Base-by-base conservation (phyloP, 2,113 vertebrate species). In the Siniperca knerii region DNA sequence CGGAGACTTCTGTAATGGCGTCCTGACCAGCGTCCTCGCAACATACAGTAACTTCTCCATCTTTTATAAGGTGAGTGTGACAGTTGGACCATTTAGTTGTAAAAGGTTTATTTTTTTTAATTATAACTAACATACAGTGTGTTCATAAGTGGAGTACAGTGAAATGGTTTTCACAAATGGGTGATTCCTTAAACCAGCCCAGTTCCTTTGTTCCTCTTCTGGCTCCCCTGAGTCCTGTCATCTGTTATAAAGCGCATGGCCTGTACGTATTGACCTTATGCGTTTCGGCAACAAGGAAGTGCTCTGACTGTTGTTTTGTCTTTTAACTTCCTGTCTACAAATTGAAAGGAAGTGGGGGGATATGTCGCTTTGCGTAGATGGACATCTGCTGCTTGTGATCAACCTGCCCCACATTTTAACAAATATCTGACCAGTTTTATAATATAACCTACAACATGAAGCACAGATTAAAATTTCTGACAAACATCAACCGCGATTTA, bases 1-100 rank as follows among this genome's bases (percentile, higher is more conserved):
- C 0, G 98, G 98, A 44, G 94, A 94, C 8, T 97, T 96, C 72
- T 99, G 98, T 92, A 97, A 97, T 0, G 97, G 98, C 44, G 97
- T 97, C 74, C 93, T 99, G 75, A 95, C 96, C 0, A 96, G 94
- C 0, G 96, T 99, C 4, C 90, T 99, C 0, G 97, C 97, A 1
- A 93, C 95, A 0, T 86, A 95, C 0, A 89, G 94, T 29, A 96
- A 96, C 93, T 97, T 98, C 93, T 98, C 97, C 60, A 89, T 94
- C 75, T 99, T 99, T 92, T 99, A 98, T 8, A 96, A 95, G 4
- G 98, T 99, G 84, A 96, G 96, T 55, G 6, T 42, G 42, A 29
- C 25, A 48, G 9, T 60, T 25, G 7, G 44, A 48, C 42, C 42
- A 23, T 65, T 40, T 42, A 42, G 15, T 4, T 23, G 46, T 16